Evolutionary conservation across 2,113 vertebrate species (phyloP), one percentile per base, ranked within the genome.

Genomic region (Pygathrix nemaeus): DNA sequence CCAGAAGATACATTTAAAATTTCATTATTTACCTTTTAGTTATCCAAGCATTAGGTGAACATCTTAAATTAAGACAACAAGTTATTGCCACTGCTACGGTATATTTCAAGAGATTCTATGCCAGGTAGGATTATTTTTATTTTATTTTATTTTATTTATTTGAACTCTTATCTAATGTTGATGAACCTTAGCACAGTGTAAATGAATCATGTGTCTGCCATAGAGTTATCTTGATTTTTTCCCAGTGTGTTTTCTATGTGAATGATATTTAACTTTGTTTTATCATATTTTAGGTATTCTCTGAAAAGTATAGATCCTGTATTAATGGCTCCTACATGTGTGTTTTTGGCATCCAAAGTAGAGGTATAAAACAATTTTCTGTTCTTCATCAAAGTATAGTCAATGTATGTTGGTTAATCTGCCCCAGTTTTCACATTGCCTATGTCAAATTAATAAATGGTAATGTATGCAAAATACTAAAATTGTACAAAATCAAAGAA

Each of bases 61-160:
- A 99, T 98, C 99, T 99, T 99, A 99, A 99, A 98, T 99, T 99
- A 98, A 99, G 99, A 98, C 99, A 99, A 98, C 99, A 99, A 99
- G 99, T 99, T 98, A 99, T 99, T 98, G 99, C 99, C 83, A 99
- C 99, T 70, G 99, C 99, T 97, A 99, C 99, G 13, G 99, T 99
- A 93, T 99, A 99, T 99, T 99, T 99, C 98, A 99, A 99, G 99
- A 99, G 99, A 97, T 99, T 99, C 98, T 99, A 99, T 99, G 99
- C 99, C 98, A 99, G 99, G 99, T 99, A 98, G 98, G 98, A 89
- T 66, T 93, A 75, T 98, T 98, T 64, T 97, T 98, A 96, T 97
- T 98, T 97, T 96, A 97, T 86, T 98, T 94, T 73, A 20, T 91
- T 84, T 23, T 23, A 5, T 6, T 35, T 97, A 16, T 97, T 98